Evolutionary conservation across 53 echinoderm and acorn worm genomes (phyloP), one percentile per base, ranked within the genome.

Genomic region (Hippasteria phrygiana): DNA sequence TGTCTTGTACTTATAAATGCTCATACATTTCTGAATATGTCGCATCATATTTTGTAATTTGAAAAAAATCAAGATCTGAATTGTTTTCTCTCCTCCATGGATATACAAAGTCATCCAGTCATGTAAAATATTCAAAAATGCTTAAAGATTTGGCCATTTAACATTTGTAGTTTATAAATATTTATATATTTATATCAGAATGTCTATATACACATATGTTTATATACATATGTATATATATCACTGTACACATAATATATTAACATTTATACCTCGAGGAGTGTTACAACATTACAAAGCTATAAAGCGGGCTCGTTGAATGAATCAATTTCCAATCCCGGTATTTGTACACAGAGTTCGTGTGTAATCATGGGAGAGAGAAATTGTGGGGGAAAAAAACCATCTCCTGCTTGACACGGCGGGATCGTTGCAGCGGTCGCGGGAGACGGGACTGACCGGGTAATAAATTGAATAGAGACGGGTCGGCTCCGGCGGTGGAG

Each of bases 151-250:
- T 85, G 50, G 69, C 48, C 50, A 38, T 85, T 85, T 85, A 22
- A 79, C 79, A 56, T 62, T 34, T 47, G 64, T 70, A 26, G 42
- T 47, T 37, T 89, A 71, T 70, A 80, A 45, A 89, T 66, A 89
- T 72, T 51, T 87, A 71, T 72, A 71, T 51, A 71, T 87, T 37
- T 87, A 71, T 89, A 50, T 55, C n/a, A n/a, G 53, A 78, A 54
- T 89, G 66, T 71, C 45, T 71, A 71, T 71, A 89, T 89, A 89
- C 67, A 87, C 74, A 71, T 87, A 79, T 89, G 77, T 89, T 65
- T 89, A 78, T 79, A 65, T 83, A 90, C 62, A 83, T 82, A 72
- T 59, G 81, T 71, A 90, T 62, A 90, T 73, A 83, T 59, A 74
- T 73, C 71, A 46, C 56, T 43, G 43, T 71, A 83, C 50, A 80